Base-by-base conservation (phyloP, 1,140 invertebrate genomes). In the Drosophila aff. region DNA sequence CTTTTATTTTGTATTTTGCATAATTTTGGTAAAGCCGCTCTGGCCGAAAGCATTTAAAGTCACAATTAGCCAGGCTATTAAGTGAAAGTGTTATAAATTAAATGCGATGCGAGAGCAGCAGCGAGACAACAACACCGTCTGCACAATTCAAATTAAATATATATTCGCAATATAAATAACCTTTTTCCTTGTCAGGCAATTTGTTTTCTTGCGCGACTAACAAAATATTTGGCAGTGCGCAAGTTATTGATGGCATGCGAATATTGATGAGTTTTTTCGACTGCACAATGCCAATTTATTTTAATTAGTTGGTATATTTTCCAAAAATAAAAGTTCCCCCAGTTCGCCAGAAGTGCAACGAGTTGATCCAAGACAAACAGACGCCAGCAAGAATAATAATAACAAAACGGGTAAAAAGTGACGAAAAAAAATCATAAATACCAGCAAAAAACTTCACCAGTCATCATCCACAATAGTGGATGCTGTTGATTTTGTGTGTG, bases 41-140 rank as follows among this genome's bases (percentile, higher is more conserved):
- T 75, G 38, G 4, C 21, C 33, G 21, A 63, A 59, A 53, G 71
- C 62, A 62, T 87, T 80, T 46, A 57, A 74, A 71, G 67, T 33
- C 66, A 79, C 81, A 89, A 84, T 90, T 90, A 90, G 79, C 65
- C 53, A 15, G 60, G 58, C 75, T 15, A 74, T 90, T 90, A 90
- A 82, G 86, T 85, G 85, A 90, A 90, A 90, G 85, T 90, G 79
- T 80, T 90, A 85, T 91, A 85, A 89, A 90, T 79, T 81, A 69
- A 55, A 79, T 73, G 52, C 47, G 53, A 73, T 73, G 52, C 52
- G 47, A 60, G 63, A 65, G 40, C 60, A 63, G 57, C 50, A 66
- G 59, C 44, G 63, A 81, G 46, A 41, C 5, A 63, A 40, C 13
- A 15, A 2, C 43, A 40, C 28, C 18, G 8, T 65, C 63, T 65